Evolutionary conservation across 2,888 invertebrate genomes (phyloP).

Genomic region (Argyra leucocephala): DNA sequence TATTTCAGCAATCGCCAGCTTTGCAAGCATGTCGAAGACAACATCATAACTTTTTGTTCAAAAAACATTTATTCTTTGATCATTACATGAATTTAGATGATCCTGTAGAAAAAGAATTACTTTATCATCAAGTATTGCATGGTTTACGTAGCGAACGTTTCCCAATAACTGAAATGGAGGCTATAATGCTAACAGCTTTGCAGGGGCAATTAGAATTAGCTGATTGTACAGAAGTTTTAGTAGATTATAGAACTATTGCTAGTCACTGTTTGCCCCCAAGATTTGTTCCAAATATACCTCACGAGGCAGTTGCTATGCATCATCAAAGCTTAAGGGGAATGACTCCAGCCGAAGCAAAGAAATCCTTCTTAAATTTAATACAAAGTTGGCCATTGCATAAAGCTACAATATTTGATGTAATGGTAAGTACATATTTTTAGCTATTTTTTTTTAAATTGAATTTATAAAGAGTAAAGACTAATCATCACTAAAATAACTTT

Average conservation of each 20-base stretch:
- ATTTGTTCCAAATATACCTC: slow-evolving; percentile 65
- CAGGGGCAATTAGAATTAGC: slow-evolving; percentile 88
- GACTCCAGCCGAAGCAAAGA: slow-evolving; percentile 76
- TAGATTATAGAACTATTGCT: slow-evolving; percentile 60
- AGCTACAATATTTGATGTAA: slow-evolving; percentile 89
- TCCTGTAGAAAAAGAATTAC: slow-evolving; percentile 84
- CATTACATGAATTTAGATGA: slow-evolving; percentile 68
- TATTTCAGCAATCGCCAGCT: slow-evolving; percentile 32
- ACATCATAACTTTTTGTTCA: slow-evolving; percentile 63
- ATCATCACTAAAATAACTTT: background rate
- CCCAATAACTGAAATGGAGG: slow-evolving; percentile 88
- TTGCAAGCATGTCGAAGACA: slow-evolving; percentile 46
- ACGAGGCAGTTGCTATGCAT: slow-evolving; percentile 79
- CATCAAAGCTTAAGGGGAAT: slow-evolving; percentile 85
- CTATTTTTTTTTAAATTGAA: background rate
- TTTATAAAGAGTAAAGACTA: background rate
- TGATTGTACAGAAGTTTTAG: slow-evolving; percentile 61
- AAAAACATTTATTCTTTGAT: slow-evolving; percentile 75
- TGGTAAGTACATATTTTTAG: slow-evolving; percentile 49
- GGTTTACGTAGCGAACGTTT: slow-evolving; percentile 82
- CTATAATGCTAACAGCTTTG: slow-evolving; percentile 86
- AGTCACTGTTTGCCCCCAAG: slow-evolving; percentile 76
- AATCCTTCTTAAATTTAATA: slow-evolving; percentile 84
- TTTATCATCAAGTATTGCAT: slow-evolving; percentile 88
- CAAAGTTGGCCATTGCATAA: slow-evolving; percentile 88